These are phyloP conservation scores for Serranochromis macrocephalus DNA, from an alignment of 2,113 vertebrate species.

Conservation along the genomic window DNA sequence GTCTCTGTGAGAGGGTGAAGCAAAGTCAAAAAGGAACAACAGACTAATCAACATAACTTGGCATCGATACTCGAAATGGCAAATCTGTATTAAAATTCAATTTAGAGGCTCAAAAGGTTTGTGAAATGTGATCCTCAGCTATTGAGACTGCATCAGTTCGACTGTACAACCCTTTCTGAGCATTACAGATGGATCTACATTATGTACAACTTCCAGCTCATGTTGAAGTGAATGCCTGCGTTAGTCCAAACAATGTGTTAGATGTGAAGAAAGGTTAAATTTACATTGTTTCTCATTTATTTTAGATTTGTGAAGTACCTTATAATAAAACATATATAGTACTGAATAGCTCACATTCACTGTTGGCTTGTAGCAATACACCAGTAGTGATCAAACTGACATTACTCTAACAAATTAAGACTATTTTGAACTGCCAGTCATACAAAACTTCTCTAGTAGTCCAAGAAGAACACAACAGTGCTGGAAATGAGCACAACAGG, in stretches of 20 bases:
- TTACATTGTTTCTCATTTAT: background rate
- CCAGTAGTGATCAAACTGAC: background rate
- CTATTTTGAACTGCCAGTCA: background rate
- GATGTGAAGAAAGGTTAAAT: background rate
- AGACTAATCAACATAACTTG: background rate
- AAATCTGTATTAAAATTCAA: background rate
- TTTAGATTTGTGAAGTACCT: background rate
- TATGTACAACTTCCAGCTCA: background rate
- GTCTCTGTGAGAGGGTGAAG: slow-evolving; percentile 70
- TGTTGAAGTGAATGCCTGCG: background rate
- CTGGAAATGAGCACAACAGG: background rate
- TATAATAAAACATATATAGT: background rate
- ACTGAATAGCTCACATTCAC: background rate
- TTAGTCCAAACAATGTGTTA: background rate
- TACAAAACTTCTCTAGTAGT: background rate
- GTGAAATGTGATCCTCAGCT: background rate
- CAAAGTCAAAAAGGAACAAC: background rate
- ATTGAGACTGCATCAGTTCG: background rate
- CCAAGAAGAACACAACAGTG: background rate
- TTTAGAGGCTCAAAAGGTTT: background rate
- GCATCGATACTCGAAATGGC: background rate
- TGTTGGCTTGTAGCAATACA: background rate
- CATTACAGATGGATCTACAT: background rate
- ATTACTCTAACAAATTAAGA: background rate
- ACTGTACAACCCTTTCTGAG: background rate